phyloP scores from a whole-genome alignment of 2,888 invertebrate genomes.

The Mesorhabditis spiculigera region DNA sequence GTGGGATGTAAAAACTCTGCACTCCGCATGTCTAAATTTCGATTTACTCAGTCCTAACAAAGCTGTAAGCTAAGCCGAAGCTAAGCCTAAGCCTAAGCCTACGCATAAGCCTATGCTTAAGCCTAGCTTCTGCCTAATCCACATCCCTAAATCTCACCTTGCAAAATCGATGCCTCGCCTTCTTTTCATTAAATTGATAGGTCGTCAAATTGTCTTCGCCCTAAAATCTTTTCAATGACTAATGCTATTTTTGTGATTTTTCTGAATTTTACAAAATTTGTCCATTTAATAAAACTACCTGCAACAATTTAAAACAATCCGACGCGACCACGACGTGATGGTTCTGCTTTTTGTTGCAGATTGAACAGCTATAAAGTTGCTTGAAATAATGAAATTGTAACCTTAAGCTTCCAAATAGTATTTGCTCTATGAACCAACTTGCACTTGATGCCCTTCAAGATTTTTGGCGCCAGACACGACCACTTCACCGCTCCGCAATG shows the following conservation, averaged over 20 bases:
- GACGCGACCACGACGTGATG: slow-evolving; percentile 63
- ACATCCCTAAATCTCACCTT: slow-evolving; percentile 7
- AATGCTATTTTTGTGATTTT: too few species aligned
- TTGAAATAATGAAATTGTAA: background rate
- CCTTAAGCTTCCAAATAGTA: background rate
- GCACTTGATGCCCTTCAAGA: slow-evolving; percentile 36
- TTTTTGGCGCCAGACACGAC: slow-evolving; percentile 30
- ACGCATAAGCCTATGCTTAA: too few species aligned
- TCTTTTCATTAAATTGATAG: slow-evolving; percentile 39
- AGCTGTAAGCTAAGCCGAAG: too few species aligned
- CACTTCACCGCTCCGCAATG: slow-evolving; percentile 45
- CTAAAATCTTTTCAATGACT: slow-evolving; percentile 9
- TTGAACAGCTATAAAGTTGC: slow-evolving; percentile 61
- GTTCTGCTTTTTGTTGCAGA: slow-evolving; percentile 64
- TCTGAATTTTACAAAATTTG: too few species aligned
- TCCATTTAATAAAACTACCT: slow-evolving; percentile 12
- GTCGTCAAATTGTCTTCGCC: slow-evolving; percentile 37
- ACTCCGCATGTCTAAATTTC: slow-evolving; percentile 62
- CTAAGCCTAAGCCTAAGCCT: too few species aligned
- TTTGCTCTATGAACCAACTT: slow-evolving; percentile 27
- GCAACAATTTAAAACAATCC: slow-evolving; percentile 59
- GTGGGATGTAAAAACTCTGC: slow-evolving; percentile 64
- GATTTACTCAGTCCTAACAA: background rate
- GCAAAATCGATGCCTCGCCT: slow-evolving; percentile 42
- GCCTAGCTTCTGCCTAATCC: background rate